A percentile compares a stretch with the other conserved stretches of the same genome.
These are phyloP conservation scores for Indicator indicator DNA, from an alignment of 2,113 vertebrate genomes.

Conservation along the genomic window DNA sequence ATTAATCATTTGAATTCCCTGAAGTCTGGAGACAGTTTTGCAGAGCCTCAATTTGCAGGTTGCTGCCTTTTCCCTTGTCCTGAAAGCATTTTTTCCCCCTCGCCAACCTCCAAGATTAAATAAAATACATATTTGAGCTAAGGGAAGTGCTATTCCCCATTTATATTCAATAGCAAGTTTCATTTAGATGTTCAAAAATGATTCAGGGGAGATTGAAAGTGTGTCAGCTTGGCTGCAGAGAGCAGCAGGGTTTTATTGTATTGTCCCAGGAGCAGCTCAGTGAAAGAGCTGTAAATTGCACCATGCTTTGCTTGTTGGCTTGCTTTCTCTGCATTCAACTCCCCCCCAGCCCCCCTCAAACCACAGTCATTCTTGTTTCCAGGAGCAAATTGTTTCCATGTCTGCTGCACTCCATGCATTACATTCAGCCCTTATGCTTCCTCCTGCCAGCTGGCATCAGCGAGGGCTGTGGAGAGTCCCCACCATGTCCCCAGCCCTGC, in stretches of 20 bases:
- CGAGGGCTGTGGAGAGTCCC: not conserved
- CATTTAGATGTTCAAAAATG: not conserved
- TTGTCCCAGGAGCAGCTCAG: not conserved
- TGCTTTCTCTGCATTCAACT: not conserved
- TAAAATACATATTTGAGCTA: not conserved
- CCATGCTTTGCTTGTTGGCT: not conserved
- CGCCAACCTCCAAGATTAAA: not conserved
- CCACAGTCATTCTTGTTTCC: accelerated
- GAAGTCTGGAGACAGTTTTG: not conserved
- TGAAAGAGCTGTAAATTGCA: not conserved
- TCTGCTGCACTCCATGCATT: not conserved
- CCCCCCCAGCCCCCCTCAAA: accelerated
- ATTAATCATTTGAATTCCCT: not conserved
- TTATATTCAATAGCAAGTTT: not conserved
- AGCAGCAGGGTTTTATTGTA: not conserved
- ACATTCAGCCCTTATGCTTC: accelerated
- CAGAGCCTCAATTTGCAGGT: not conserved
- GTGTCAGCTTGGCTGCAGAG: not conserved
- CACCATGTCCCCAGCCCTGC: accelerated
- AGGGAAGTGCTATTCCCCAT: not conserved
- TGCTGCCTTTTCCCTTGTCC: not conserved
- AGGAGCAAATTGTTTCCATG: not conserved
- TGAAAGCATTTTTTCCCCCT: not conserved
- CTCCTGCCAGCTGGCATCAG: not conserved
- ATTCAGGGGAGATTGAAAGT: not conserved